Conservation (phyloP, 1,140 invertebrate species). For the Acromyrmex echinatior region DNA sequence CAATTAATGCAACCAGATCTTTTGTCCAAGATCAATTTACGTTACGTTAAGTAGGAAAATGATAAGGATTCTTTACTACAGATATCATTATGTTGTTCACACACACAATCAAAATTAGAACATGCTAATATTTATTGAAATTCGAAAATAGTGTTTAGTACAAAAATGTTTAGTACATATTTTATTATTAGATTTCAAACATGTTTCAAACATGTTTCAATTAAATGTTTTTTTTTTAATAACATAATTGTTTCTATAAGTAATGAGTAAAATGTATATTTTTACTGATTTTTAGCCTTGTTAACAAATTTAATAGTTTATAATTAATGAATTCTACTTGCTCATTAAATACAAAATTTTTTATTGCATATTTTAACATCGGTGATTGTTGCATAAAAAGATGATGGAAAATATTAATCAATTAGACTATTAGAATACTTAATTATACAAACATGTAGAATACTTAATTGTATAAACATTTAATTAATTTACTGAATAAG, state of each 20-base stretch:
- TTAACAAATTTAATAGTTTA: neutral
- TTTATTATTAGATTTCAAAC: neutral
- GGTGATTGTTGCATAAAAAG: neutral
- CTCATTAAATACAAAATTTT: neutral
- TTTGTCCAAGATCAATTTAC: neutral
- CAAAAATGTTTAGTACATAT: neutral
- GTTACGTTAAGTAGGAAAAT: neutral
- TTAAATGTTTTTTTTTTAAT: neutral
- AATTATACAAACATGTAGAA: neutral
- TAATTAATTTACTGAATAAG: neutral
- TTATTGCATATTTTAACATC: neutral
- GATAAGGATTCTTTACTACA: neutral
- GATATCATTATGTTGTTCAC: neutral
- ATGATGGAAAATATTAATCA: neutral
- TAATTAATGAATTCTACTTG: neutral
- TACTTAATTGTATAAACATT: neutral
- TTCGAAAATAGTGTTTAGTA: neutral
- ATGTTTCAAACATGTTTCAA: neutral
- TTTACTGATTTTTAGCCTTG: neutral
- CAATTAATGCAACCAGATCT: too few species aligned
- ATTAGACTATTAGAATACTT: neutral
- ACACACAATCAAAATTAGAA: neutral
- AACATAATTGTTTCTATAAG: neutral
- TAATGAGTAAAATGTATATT: neutral
- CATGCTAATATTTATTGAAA: neutral